Evolutionary conservation across 2,113 vertebrate species (phyloP).

Genomic region (Cheirogaleus medius): DNA sequence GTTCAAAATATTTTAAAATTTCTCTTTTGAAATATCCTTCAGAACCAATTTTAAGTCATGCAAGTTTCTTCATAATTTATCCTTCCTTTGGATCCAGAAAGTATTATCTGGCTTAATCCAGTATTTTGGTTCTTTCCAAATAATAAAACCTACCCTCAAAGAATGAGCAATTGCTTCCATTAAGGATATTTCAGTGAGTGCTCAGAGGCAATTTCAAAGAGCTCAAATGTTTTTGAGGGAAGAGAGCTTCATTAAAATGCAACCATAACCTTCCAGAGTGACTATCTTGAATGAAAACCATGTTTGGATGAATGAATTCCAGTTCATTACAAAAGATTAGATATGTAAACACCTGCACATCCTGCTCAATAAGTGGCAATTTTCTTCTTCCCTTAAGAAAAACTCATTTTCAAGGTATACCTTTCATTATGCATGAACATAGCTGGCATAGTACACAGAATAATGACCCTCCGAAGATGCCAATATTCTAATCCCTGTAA

Average conservation of each 20-base stretch:
- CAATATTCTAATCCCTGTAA: background rate
- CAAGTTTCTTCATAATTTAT: slow-evolving; percentile 11
- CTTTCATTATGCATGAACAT: slow-evolving; percentile 37
- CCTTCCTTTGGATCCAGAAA: background rate
- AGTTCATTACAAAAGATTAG: background rate
- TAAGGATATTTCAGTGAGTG: background rate
- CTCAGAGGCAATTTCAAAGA: background rate
- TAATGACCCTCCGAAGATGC: background rate
- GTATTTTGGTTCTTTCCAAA: slow-evolving; percentile 43
- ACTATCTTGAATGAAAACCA: slow-evolving; percentile 3
- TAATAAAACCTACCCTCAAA: slow-evolving; percentile 10
- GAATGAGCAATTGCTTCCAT: background rate
- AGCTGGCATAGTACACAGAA: background rate
- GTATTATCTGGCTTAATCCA: background rate
- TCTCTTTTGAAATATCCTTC: background rate
- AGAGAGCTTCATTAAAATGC: slow-evolving; percentile 21
- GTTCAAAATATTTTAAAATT: slow-evolving; percentile 35
- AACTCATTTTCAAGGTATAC: background rate
- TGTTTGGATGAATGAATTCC: slow-evolving; percentile 2
- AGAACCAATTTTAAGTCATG: background rate
- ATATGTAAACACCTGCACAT: background rate
- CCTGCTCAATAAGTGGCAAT: background rate
- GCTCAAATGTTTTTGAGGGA: slow-evolving; percentile 9
- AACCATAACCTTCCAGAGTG: slow-evolving; percentile 48
- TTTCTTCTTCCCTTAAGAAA: slow-evolving; percentile 23